Conservation (phyloP, 2,113 vertebrate genomes). For the Microtus montanus region DNA sequence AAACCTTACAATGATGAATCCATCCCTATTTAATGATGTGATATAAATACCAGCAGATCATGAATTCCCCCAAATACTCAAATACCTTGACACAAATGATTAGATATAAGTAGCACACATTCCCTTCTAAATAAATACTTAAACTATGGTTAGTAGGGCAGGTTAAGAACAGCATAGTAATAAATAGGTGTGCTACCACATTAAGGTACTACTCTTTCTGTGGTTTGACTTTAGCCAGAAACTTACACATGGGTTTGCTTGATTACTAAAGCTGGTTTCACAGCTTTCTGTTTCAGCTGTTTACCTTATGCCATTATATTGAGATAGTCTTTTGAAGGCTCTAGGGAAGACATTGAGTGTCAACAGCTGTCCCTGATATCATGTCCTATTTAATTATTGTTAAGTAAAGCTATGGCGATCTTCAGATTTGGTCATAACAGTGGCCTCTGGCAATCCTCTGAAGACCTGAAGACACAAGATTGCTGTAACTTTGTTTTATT, state of each 20-base stretch:
- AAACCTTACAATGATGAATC: neutral
- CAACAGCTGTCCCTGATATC: conserved; percentile 54
- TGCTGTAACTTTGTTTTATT: conserved; percentile 12
- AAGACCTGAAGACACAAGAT: conserved; percentile 23
- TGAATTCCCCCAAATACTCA: neutral
- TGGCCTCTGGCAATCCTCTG: conserved; percentile 8
- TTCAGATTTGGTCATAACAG: conserved; percentile 34
- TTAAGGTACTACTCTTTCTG: neutral
- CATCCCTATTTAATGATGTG: neutral
- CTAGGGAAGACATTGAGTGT: conserved; percentile 57
- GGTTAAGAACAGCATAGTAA: neutral
- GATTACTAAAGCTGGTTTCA: conserved; percentile 8
- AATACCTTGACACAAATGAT: neutral
- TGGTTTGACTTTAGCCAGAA: conserved; percentile 24
- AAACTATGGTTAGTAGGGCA: neutral
- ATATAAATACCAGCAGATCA: neutral
- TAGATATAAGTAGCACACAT: neutral
- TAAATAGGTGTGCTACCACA: neutral
- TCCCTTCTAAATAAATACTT: conserved; percentile 6
- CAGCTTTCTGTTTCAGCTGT: conserved; percentile 6
- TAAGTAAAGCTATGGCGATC: conserved; percentile 50
- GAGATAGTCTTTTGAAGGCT: conserved; percentile 57
- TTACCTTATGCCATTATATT: conserved; percentile 56
- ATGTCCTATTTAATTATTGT: conserved; percentile 46
- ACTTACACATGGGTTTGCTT: conserved; percentile 35